Conservation (phyloP, 1,140 invertebrate genomes). For the Oedothorax gibbosus region DNA sequence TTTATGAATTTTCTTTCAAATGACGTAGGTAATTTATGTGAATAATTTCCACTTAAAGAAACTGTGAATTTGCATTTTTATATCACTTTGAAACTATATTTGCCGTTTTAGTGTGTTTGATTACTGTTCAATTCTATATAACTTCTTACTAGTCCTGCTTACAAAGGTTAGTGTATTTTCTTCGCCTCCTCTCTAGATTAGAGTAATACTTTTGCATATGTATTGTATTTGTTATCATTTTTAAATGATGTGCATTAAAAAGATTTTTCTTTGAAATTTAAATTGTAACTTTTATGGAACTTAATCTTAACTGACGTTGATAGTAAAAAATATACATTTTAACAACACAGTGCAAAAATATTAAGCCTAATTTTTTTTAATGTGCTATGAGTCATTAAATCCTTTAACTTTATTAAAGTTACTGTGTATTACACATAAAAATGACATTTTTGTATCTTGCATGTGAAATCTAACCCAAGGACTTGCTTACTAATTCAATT, state of each 20-base stretch:
- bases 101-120: conserved; percentile 35
- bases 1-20: conserved; percentile 52
- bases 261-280: background rate
- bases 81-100: conserved; percentile 11
- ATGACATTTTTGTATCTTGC: background rate
- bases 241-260: background rate
- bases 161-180: conserved; percentile 51
- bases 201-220: conserved; percentile 19
- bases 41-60: conserved; percentile 45
- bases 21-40: conserved; percentile 56
- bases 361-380: conserved; percentile 44
- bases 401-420: background rate
- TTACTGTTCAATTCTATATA: conserved; percentile 4
- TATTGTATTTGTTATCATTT: conserved; percentile 7
- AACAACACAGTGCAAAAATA: background rate
- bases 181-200: conserved; percentile 42
- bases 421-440: background rate
- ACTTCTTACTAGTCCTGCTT: conserved; percentile 47
- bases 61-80: conserved; percentile 44
- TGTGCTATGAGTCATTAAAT: background rate
- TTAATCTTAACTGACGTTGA: too few species aligned
- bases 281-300: too few species aligned
- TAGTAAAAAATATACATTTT: too few species aligned
- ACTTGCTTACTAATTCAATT: conserved; percentile 31
- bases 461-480: background rate